A percentile compares a stretch with the other conserved stretches of the same genome.
Conservation (phyloP, 2,888 invertebrate genomes). For the Ypsolopha sequella region DNA sequence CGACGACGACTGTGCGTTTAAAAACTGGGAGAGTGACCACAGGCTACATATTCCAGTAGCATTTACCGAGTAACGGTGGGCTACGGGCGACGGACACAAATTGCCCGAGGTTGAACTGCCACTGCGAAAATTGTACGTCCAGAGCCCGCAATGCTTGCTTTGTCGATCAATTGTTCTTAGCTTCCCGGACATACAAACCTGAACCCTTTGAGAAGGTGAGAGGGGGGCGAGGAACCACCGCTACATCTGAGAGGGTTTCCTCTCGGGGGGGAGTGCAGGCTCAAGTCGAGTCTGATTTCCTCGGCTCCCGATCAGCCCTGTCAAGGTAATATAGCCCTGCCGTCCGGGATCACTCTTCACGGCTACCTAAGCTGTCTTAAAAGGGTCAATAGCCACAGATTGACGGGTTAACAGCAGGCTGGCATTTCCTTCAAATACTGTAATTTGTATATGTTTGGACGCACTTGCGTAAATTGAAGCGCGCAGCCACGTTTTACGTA, state of each 20-base stretch:
- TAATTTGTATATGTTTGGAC: not conserved
- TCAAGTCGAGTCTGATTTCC: not conserved
- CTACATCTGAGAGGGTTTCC: too few species aligned
- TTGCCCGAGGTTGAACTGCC: constrained; percentile 54
- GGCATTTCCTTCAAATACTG: not conserved
- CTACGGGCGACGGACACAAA: constrained; percentile 63
- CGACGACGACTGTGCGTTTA: constrained; percentile 56
- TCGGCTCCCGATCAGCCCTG: constrained; percentile 6
- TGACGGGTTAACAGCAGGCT: not conserved
- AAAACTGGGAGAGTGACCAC: constrained; percentile 56
- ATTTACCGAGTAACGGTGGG: constrained; percentile 63
- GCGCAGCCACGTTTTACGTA: not conserved
- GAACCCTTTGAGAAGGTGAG: too few species aligned
- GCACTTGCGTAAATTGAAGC: not conserved
- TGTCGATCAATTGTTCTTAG: constrained; percentile 44
- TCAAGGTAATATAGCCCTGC: constrained; percentile 8
- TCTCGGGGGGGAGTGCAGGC: not conserved
- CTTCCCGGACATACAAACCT: too few species aligned
- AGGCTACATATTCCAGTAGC: constrained; percentile 67
- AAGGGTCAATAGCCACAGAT: not conserved
- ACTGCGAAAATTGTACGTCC: constrained; percentile 22
- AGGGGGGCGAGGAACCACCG: too few species aligned
- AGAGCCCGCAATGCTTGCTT: not conserved
- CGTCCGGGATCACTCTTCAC: not conserved
- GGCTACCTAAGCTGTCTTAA: not conserved